Evolutionary conservation across 2,888 invertebrate genomes (phyloP).

Genomic region (Erebia ligea): DNA sequence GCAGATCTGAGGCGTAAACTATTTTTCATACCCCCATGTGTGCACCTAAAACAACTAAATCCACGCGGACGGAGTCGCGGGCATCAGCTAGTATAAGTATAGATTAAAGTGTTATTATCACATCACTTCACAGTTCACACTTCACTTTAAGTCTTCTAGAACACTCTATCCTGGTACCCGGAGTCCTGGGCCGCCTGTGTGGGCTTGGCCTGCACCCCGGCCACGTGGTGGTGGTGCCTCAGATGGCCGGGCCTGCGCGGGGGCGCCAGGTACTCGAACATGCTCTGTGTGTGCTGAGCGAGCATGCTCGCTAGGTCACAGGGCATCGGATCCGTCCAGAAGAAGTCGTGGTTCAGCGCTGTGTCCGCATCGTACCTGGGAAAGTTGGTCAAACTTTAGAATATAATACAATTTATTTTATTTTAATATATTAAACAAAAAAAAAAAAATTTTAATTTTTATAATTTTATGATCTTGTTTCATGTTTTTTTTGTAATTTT

Average conservation of each 20-base stretch:
- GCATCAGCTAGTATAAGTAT: too few species aligned
- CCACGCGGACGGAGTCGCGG: too few species aligned
- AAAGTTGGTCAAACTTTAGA: neutral
- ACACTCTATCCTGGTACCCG: slow-evolving; percentile 93
- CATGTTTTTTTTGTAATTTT: too few species aligned
- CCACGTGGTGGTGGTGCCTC: slow-evolving; percentile 86
- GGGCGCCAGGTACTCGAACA: slow-evolving; percentile 94
- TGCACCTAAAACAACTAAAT: too few species aligned
- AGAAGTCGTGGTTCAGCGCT: slow-evolving; percentile 98
- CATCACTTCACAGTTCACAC: too few species aligned
- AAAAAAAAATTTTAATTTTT: too few species aligned
- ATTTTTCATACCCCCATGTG: too few species aligned
- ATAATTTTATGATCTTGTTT: too few species aligned
- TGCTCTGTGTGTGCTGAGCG: slow-evolving; percentile 93
- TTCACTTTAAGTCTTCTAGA: slow-evolving; percentile 78
- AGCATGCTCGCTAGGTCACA: slow-evolving; percentile 95
- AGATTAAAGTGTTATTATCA: too few species aligned
- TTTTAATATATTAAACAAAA: too few species aligned
- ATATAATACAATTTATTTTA: too few species aligned
- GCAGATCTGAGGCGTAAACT: too few species aligned
- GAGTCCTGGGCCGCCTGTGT: slow-evolving; percentile 85
- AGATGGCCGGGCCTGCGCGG: slow-evolving; percentile 89
- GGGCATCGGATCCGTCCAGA: slow-evolving; percentile 99
- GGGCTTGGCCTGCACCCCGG: slow-evolving; percentile 74
- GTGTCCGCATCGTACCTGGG: slow-evolving; percentile 91